A percentile compares a stretch with the other conserved stretches of the same genome.
phyloP scores from a whole-genome alignment of 2,797 vertebrate species.

The Catharus ustulatus region DNA sequence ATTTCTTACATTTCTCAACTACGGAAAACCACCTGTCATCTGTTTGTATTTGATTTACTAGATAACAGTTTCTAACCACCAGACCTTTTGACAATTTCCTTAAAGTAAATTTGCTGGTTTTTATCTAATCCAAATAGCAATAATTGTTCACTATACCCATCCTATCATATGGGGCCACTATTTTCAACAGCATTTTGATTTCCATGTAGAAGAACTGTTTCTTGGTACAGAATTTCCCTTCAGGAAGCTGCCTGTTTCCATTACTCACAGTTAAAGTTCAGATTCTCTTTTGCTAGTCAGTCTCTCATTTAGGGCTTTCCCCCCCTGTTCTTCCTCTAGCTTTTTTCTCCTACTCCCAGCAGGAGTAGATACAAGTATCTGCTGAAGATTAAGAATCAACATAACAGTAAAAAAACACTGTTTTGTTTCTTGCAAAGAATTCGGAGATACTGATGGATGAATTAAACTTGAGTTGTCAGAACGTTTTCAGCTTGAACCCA shows the following conservation, averaged over 20 bases:
- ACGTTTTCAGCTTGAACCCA: conserved; percentile 31
- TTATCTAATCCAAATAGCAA: conserved; percentile 31
- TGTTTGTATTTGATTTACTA: conserved; percentile 7
- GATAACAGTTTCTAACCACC: not conserved
- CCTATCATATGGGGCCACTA: not conserved
- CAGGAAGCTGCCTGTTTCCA: not conserved
- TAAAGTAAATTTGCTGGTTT: conserved; percentile 27
- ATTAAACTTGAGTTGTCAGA: conserved; percentile 36
- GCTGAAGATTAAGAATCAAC: not conserved
- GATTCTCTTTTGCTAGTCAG: not conserved
- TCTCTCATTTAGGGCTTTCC: not conserved
- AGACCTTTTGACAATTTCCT: conserved; percentile 19
- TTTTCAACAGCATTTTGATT: not conserved
- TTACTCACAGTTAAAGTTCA: not conserved
- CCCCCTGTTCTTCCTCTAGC: not conserved
- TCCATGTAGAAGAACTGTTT: not conserved
- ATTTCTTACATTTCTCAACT: conserved; percentile 34
- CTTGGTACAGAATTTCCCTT: not conserved
- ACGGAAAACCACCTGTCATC: not conserved
- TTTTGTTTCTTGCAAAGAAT: not conserved
- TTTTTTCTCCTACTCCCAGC: not conserved
- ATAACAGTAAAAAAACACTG: not conserved
- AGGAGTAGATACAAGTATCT: not conserved
- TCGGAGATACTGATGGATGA: not conserved
- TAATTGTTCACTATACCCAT: conserved; percentile 12